phyloP scores from a whole-genome alignment of 2,888 invertebrate species.

The Clivina fossor region DNA sequence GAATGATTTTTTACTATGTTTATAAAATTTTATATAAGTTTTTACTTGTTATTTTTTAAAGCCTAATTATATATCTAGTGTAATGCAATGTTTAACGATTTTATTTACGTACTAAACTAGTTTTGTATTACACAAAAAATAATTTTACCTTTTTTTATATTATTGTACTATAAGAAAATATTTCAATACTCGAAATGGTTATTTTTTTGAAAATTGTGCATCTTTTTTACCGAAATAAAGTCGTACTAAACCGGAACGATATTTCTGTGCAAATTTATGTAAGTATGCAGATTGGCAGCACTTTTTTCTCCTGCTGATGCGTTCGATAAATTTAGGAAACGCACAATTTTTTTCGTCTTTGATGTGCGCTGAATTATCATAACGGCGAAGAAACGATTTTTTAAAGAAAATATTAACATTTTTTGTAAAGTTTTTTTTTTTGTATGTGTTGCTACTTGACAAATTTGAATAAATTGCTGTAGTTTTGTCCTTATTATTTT shows the following conservation, averaged over 20 bases:
- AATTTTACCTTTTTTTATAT: too few species aligned
- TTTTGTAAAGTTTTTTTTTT: too few species aligned
- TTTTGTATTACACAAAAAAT: too few species aligned
- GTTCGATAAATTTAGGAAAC: constrained; percentile 24
- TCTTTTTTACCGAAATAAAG: constrained; percentile 23
- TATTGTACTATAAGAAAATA: too few species aligned
- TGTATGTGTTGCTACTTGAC: constrained; percentile 2
- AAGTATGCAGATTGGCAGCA: constrained; percentile 29
- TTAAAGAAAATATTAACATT: background rate
- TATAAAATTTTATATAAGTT: too few species aligned
- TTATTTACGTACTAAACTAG: too few species aligned
- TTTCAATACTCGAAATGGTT: constrained; percentile 31
- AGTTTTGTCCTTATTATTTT: too few species aligned
- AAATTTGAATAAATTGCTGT: too few species aligned
- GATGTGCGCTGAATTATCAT: constrained; percentile 27
- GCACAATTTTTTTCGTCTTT: constrained; percentile 10
- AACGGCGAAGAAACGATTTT: constrained; percentile 3
- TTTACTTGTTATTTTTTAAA: too few species aligned
- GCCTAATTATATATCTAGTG: too few species aligned
- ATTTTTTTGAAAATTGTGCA: constrained; percentile 18
- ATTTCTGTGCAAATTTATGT: constrained; percentile 28
- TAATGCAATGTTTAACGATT: too few species aligned
- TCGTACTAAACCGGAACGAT: constrained; percentile 1
- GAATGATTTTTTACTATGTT: too few species aligned
- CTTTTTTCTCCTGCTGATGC: constrained; percentile 13